Evolutionary conservation across 1,140 invertebrate genomes (phyloP), one percentile per base, ranked within the genome.

Genomic region (Microplitis demolitor): DNA sequence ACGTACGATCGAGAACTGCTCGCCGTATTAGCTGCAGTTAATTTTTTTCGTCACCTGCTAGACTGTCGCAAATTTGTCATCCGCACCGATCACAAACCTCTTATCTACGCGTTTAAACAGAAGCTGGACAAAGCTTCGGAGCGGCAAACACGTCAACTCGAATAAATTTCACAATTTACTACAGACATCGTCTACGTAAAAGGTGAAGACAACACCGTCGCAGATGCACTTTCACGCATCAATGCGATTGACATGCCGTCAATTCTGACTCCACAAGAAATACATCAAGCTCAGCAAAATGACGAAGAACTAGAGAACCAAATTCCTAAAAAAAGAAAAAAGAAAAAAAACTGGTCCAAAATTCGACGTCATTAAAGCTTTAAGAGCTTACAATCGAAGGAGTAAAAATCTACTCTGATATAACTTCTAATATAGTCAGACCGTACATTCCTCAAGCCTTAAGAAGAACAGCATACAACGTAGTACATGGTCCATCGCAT

Each of bases 1-100:
- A 63, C 75, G 0, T 81, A 81, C 64, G 71, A 81, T 58, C 16
- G 79, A 24, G 78, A 85, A 71, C 74, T 86, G 0, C 63, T 84
- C 1, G 80, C 79, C n/a, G 72, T 73, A 24, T 80, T 73, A 61
- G 5, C 31, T 13, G 31, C 67, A 35, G 8, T n/a, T 16, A 35
- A 78, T 74, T 45, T 54, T 39, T 39, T 69, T 76, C 14, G 73
- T 51, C 69, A 81, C 75, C 1, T 71, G 1, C 61, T 71, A 0
- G 69, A 71, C 33, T 53, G 61, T 24, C 60, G 69, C 2, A 37
- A 14, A 34, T 24, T 71, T 53, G 35, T 56, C 9, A 71, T 71
- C 61, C 54, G 37, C 33, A 71, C 60, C 1, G 76, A 81, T 58
- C 78, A 81, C 60, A 76, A 78, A 71, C 79, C 78, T 13, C 53